Conservation (phyloP, 2,888 invertebrate genomes). For the Crocallis elinguaria region DNA sequence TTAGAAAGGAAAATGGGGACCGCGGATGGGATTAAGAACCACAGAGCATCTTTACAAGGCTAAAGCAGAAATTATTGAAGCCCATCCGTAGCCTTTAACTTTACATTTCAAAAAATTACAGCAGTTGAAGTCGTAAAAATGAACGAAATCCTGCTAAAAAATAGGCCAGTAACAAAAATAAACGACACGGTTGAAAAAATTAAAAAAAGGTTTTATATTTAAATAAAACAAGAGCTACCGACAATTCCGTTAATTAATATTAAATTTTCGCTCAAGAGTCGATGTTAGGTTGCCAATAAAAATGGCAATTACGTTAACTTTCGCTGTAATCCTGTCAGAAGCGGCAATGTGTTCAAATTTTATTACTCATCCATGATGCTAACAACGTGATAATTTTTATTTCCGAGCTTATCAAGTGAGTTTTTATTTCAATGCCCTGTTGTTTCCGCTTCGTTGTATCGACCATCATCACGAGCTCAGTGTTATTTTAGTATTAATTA, state of each 20-base stretch:
- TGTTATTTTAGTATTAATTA: constrained; percentile 3
- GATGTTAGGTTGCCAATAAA: constrained; percentile 22
- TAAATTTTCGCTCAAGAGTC: constrained; percentile 2
- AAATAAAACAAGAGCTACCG: neutral
- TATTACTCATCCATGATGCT: constrained; percentile 3
- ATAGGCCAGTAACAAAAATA: too few relatives aligned
- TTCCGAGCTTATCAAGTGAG: constrained; percentile 6
- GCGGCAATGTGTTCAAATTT: constrained; percentile 13
- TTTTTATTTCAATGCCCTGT: constrained; percentile 12
- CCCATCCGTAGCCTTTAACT: too few relatives aligned
- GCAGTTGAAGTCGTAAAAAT: too few relatives aligned
- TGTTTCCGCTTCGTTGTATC: constrained; percentile 10
- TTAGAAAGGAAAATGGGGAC: too few relatives aligned
- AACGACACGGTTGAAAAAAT: too few relatives aligned
- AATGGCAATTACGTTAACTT: constrained; percentile 20
- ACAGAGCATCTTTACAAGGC: too few relatives aligned
- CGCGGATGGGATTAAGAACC: too few relatives aligned
- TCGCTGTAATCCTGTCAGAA: constrained; percentile 9
- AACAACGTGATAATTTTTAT: constrained; percentile 7
- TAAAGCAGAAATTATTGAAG: too few relatives aligned
- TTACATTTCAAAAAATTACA: too few relatives aligned
- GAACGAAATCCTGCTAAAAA: too few relatives aligned
- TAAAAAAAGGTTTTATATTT: neutral
- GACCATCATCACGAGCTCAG: neutral
- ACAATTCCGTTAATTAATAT: constrained; percentile 11